A percentile compares a stretch with the other conserved stretches of the same genome.
phyloP scores from a whole-genome alignment of 2,797 vertebrate genomes.

The Australoheros facetus region DNA sequence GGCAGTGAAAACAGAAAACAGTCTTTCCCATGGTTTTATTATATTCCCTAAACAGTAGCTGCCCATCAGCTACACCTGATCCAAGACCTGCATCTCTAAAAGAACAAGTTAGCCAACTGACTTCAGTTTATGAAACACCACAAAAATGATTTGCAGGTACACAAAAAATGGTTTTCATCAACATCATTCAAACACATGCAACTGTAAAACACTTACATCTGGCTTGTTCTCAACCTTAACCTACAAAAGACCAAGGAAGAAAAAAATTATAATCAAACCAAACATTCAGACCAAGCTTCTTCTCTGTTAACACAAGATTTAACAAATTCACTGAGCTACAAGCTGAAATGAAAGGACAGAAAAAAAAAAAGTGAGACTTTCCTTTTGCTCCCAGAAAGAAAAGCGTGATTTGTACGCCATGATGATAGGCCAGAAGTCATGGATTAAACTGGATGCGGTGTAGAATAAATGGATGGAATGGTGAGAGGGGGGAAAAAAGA shows the following conservation, averaged over 20 bases:
- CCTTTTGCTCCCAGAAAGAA: conserved; percentile 99
- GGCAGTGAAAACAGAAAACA: background rate
- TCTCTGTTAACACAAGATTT: background rate
- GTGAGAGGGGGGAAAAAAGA: conserved; percentile 6
- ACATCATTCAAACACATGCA: conserved; percentile 32
- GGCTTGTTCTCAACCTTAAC: conserved; percentile 93
- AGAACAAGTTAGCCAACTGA: background rate
- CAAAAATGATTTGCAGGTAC: background rate
- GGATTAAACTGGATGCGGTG: conserved; percentile 71
- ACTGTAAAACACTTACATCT: conserved; percentile 85
- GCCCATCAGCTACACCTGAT: background rate
- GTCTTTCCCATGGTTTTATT: background rate
- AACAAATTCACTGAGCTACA: conserved; percentile 19
- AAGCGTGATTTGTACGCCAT: conserved; percentile 98
- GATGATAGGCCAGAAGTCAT: conserved; percentile 76
- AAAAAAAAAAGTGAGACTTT: conserved; percentile 81
- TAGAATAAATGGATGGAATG: conserved; percentile 56
- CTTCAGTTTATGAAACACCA: background rate
- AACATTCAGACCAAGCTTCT: conserved; percentile 4
- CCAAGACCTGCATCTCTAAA: background rate
- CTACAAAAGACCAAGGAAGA: conserved; percentile 79
- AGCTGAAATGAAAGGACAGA: conserved; percentile 6
- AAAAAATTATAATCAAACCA: conserved; percentile 60
- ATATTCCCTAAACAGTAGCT: background rate
- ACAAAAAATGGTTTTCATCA: conserved; percentile 11